These are phyloP conservation scores for Coenonympha arcania DNA, from an alignment of 2,888 invertebrate genomes.

Conservation along the genomic window DNA sequence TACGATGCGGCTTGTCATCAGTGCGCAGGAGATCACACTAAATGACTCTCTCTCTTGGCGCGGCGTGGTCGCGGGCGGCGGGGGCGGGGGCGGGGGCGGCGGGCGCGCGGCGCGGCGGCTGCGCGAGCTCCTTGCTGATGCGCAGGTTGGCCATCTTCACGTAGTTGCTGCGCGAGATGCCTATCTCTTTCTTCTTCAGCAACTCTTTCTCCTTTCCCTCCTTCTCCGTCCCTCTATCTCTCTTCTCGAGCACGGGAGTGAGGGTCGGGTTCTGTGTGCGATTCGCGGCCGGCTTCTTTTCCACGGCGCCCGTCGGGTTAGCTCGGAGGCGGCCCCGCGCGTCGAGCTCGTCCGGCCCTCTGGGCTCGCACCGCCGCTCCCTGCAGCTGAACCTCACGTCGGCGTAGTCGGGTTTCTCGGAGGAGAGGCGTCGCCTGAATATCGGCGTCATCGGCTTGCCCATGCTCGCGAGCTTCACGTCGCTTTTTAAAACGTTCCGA, in stretches of 20 bases:
- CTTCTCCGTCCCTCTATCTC: conserved; percentile 19
- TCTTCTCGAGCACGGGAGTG: conserved; percentile 38
- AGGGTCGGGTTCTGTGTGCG: conserved; percentile 35
- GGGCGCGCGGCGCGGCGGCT: conserved; percentile 6
- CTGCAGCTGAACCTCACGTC: conserved; percentile 62
- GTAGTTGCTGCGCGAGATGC: conserved; percentile 64
- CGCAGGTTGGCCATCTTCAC: conserved; percentile 66
- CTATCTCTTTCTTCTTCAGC: conserved; percentile 45
- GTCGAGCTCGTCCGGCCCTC: conserved; percentile 34
- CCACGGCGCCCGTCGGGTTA: conserved; percentile 31
- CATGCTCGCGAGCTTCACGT: conserved; percentile 56
- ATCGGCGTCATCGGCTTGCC: conserved; percentile 70
- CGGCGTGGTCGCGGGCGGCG: conserved; percentile 32
- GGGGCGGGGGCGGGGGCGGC: conserved; percentile 16
- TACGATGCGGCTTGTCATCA: no score
- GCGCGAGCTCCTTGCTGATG: conserved; percentile 50
- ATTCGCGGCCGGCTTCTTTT: no score
- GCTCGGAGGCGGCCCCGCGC: conserved; percentile 47
- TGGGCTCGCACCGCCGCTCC: conserved; percentile 42
- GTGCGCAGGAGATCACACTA: no score
- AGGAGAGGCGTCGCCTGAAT: conserved; percentile 49
- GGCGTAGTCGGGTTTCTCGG: conserved; percentile 49
- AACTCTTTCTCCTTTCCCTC: conserved; percentile 27
- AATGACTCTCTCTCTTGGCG: conserved; percentile 51
- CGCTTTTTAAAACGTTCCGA: conserved; percentile 50